phyloP scores from a whole-genome alignment of 2,113 vertebrate genomes.

The Rhea americana region DNA sequence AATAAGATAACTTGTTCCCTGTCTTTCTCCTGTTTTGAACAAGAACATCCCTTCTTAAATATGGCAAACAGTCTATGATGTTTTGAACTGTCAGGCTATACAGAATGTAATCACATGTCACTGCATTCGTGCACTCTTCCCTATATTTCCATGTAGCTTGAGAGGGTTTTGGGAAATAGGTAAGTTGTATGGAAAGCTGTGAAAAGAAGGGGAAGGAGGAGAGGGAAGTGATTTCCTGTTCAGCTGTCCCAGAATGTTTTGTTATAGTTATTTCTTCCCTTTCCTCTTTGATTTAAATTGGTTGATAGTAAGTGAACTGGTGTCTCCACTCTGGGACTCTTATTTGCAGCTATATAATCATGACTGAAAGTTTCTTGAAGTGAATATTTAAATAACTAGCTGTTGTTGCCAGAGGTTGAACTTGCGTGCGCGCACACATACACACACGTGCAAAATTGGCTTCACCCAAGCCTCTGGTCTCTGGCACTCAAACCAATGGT shows the following conservation, averaged over 20 bases:
- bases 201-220: neutral
- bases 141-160: neutral
- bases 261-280: neutral
- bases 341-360: neutral
- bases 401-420: neutral
- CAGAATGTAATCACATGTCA: neutral
- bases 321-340: neutral
- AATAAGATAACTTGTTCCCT: neutral
- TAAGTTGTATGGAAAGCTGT: neutral
- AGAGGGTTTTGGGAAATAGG: neutral
- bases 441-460: neutral
- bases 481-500: neutral
- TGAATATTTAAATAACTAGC: neutral
- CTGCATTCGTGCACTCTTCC: neutral
- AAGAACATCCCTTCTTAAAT: neutral
- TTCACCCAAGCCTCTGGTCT: neutral
- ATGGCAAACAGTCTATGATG: neutral
- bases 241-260: neutral
- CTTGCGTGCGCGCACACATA: accelerated
- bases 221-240: neutral
- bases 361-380: neutral
- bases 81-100: neutral
- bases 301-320: neutral
- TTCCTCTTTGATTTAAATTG: neutral
- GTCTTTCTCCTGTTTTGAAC: neutral